phyloP scores from a whole-genome alignment of 2,113 vertebrate genomes.

The Protomyctophum bolini region DNA sequence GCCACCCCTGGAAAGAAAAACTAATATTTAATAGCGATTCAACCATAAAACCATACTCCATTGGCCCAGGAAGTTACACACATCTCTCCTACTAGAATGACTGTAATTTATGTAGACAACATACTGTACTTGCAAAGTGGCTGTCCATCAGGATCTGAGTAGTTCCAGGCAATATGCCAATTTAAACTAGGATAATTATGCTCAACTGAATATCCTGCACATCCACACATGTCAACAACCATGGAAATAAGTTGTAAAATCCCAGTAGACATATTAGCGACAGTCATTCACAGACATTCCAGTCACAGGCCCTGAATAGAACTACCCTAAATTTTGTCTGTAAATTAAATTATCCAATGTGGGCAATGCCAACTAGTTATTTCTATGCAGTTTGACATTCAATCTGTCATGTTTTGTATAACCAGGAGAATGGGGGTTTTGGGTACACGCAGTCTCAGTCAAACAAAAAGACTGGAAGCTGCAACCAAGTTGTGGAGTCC shows the following conservation, averaged over 20 bases:
- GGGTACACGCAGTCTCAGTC: too few species aligned
- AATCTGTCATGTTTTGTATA: too few species aligned
- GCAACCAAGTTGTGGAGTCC: too few species aligned
- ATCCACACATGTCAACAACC: slow-evolving; percentile 27
- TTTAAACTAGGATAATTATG: slow-evolving; percentile 31
- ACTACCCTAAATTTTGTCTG: slow-evolving; percentile 19
- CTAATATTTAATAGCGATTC: background rate
- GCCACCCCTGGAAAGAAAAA: too few species aligned
- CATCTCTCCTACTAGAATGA: slow-evolving; percentile 15
- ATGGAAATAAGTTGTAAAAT: slow-evolving; percentile 12
- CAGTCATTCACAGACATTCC: slow-evolving; percentile 19
- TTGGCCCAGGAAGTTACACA: slow-evolving; percentile 1
- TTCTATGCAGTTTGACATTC: too few species aligned
- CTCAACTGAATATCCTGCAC: slow-evolving; percentile 8
- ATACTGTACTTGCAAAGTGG: slow-evolving; percentile 18
- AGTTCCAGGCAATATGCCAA: slow-evolving; percentile 42
- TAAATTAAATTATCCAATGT: slow-evolving; percentile 15
- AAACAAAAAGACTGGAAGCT: too few species aligned
- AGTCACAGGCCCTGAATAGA: slow-evolving; percentile 25
- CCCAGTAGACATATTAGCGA: slow-evolving; percentile 5
- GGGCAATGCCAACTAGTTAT: slow-evolving; percentile 1
- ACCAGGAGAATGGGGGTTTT: too few species aligned
- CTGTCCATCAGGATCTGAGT: slow-evolving; percentile 27
- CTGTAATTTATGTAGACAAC: slow-evolving; percentile 37
- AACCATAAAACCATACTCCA: slow-evolving; percentile 12